Conservation (phyloP, 2,888 invertebrate species). For the Sepiola atlantica region DNA sequence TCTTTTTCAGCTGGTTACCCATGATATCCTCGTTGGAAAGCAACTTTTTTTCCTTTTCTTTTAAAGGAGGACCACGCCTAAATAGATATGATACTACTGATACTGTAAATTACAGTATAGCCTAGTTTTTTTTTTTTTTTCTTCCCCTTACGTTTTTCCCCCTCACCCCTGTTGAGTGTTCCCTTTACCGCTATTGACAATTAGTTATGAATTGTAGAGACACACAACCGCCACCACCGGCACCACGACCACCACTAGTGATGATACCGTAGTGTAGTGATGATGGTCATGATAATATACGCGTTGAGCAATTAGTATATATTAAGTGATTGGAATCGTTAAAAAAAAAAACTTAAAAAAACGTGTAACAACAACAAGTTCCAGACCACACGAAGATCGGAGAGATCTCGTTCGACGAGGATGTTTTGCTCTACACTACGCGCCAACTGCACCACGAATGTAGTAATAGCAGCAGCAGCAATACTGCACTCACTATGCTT, state of each 20-base stretch:
- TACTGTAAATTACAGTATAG: not conserved
- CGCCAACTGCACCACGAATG: not conserved
- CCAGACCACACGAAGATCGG: not conserved
- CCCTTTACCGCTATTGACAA: not conserved
- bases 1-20: conserved; percentile 43
- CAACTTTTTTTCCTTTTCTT: not conserved
- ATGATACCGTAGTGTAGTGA: not conserved
- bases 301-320: too few relatives aligned
- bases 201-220: not conserved
- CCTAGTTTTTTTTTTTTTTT: not conserved
- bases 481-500: not conserved
- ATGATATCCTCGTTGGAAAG: not conserved
- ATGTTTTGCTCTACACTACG: not conserved
- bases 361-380: not conserved
- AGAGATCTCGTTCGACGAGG: not conserved
- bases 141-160: not conserved
- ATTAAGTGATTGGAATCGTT: too few relatives aligned
- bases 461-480: not conserved
- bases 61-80: not conserved
- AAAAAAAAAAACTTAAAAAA: not conserved
- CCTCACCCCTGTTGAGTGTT: not conserved
- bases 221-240: not conserved
- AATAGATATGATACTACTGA: not conserved
- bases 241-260: not conserved
- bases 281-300: not conserved